Base-by-base conservation (phyloP, 2,888 invertebrate genomes). In the Eulithis prunata region DNA sequence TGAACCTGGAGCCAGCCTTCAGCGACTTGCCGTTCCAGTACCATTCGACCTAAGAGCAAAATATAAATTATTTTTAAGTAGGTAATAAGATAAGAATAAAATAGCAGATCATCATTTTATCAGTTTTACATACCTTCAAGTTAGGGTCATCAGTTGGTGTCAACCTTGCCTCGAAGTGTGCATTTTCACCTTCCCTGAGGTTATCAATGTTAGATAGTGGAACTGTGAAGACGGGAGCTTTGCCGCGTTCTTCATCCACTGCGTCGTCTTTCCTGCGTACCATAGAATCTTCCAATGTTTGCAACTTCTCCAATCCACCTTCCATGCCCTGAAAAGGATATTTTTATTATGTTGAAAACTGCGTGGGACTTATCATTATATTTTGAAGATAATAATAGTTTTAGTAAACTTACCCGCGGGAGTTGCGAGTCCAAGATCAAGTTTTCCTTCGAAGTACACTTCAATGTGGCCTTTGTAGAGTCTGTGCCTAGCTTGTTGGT, bases 21-120 rank as follows among this genome's bases (percentile, higher is more conserved):
- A 97, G 90, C 57, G 97, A 96, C 88, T 97, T 97, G 69, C 98
- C 97, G 84, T 98, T 98, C 96, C 97, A 97, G 94, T 96, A 98
- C 98, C 98, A 98, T 93, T 98, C 98, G 71, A 98, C 96, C 95
- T 95, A 73, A 70, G 83, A 85, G 72, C 38, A 68, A 54, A 49
- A 6, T 32, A 32, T 32, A 56, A 6, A 45, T 10, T 3, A 4
- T n/a, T 43, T 41, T 41, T 21, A 43, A 55, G 38, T 32, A 32
- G 11, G 8, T 12, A 28, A 10, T 36, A 38, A 13, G 13, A 53
- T 12, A 36, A n/a, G n/a, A 49, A 14, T 21, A 10, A 32, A 38
- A 6, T 32, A 13, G 28, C 10, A 49, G 8, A 21, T 11, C 10
- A 52, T 13, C 45, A 49, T 38, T 11, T 60, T 36, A 21, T 49